Evolutionary conservation across 2,888 invertebrate species (phyloP).

Genomic region (Phyto melanocephala): DNA sequence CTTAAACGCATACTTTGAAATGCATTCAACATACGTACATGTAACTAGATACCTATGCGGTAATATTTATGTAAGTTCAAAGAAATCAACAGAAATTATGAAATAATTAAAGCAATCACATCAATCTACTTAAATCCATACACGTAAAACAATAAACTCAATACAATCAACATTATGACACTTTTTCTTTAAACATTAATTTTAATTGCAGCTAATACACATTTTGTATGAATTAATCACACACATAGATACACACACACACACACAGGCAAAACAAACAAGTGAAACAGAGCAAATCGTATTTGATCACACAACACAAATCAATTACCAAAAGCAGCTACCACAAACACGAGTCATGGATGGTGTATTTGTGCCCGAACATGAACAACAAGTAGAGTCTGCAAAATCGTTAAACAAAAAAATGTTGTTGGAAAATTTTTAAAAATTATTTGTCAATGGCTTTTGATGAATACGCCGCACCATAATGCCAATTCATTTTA

Average conservation of each 20-base stretch:
- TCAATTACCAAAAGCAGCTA: neutral
- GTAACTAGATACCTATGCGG: no score
- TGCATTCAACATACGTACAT: no score
- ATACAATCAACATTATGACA: constrained; percentile 37
- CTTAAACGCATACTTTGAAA: no score
- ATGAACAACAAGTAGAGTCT: neutral
- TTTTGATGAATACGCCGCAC: neutral
- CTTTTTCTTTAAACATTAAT: constrained; percentile 21
- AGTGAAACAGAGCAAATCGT: constrained; percentile 49
- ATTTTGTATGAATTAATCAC: constrained; percentile 25
- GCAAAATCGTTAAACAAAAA: neutral
- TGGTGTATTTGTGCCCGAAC: neutral
- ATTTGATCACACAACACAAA: neutral
- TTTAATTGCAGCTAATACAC: constrained; percentile 41
- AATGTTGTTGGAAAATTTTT: constrained; percentile 12
- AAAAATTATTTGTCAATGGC: constrained; percentile 23
- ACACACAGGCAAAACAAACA: neutral
- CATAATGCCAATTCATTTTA: no score
- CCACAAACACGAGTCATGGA: constrained; percentile 4
- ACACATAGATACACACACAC: neutral
- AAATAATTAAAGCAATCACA: constrained; percentile 32
- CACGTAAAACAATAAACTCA: constrained; percentile 12
- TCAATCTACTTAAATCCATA: constrained; percentile 1
- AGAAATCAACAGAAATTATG: constrained; percentile 37
- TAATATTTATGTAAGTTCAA: no score